These are phyloP conservation scores for Acipenser oxyrinchus DNA, from an alignment of 2,797 vertebrate genomes.

Conservation along the genomic window DNA sequence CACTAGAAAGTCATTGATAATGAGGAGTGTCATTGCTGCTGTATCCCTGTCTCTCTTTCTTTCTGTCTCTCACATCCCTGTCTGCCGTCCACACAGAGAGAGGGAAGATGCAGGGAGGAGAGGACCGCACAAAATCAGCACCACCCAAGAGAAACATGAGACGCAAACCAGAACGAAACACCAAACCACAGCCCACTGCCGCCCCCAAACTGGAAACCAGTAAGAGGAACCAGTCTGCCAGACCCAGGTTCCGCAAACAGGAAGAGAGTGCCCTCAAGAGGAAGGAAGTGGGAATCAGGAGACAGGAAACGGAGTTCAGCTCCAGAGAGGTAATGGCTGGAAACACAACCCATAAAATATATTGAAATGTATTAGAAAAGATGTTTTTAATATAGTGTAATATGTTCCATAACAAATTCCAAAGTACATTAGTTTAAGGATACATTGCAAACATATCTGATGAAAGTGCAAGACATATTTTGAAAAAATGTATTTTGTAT, in stretches of 20 bases:
- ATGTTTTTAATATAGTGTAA: no score
- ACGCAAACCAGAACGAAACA: not conserved
- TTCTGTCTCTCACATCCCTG: not conserved
- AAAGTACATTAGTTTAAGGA: no score
- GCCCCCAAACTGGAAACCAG: not conserved
- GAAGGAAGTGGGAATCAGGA: not conserved
- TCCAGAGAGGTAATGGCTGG: not conserved
- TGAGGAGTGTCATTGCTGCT: not conserved
- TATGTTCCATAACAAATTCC: no score
- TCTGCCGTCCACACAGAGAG: not conserved
- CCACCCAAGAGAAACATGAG: not conserved
- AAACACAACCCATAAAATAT: not conserved
- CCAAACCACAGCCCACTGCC: not conserved
- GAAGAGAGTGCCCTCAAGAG: not conserved
- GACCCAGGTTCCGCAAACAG: not conserved
- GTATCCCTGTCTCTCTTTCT: not conserved
- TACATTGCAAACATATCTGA: no score
- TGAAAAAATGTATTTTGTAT: no score
- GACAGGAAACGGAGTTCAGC: not conserved
- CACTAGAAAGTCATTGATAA: no score
- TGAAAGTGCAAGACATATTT: no score
- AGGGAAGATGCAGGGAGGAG: conserved; percentile 4
- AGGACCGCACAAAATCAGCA: not conserved
- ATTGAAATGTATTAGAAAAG: not conserved
- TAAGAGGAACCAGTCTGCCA: not conserved